These are phyloP conservation scores for Camponotus fellah DNA, from an alignment of 2,888 invertebrate species.

Conservation along the genomic window DNA sequence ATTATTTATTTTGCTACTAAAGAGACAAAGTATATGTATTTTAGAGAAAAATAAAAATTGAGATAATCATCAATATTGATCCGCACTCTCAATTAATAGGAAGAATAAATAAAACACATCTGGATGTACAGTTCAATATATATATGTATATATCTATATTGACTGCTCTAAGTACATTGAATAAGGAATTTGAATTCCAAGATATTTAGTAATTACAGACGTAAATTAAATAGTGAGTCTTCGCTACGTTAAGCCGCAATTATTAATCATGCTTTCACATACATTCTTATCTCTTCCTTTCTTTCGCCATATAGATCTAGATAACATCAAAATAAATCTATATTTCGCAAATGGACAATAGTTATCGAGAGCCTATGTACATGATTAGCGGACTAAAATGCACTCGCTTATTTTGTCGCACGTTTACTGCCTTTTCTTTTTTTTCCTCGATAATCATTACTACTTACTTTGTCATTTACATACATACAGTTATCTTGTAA, in stretches of 20 bases:
- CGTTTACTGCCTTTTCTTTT: conserved; percentile 2
- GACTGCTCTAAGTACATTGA: conserved; percentile 85
- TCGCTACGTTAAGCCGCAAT: conserved; percentile 56
- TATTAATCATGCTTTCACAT: conserved; percentile 33
- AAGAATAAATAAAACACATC: conserved; percentile 3
- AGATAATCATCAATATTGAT: background rate
- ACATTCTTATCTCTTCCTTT: conserved; percentile 55
- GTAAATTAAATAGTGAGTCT: conserved; percentile 65
- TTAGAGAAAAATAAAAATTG: background rate
- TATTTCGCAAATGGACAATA: conserved; percentile 81
- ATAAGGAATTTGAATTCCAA: conserved; percentile 81
- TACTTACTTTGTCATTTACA: conserved; percentile 64
- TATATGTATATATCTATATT: conserved; percentile 82
- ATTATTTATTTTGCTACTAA: background rate
- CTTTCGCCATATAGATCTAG: conserved; percentile 82
- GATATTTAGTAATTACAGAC: conserved; percentile 83
- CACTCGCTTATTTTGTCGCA: conserved; percentile 27
- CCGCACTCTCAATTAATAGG: conserved; percentile 25
- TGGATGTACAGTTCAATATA: conserved; percentile 79
- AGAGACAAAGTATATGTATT: background rate
- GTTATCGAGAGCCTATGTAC: conserved; percentile 79
- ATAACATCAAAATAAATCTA: conserved; percentile 86
- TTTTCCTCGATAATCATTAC: conserved; percentile 26
- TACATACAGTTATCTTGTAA: conserved; percentile 64
- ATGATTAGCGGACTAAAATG: conserved; percentile 73